Percentiles rank a stretch among this genome's conserved stretches.
phyloP scores from a whole-genome alignment of 1,140 invertebrate genomes.

The Heliothis virescens region DNA sequence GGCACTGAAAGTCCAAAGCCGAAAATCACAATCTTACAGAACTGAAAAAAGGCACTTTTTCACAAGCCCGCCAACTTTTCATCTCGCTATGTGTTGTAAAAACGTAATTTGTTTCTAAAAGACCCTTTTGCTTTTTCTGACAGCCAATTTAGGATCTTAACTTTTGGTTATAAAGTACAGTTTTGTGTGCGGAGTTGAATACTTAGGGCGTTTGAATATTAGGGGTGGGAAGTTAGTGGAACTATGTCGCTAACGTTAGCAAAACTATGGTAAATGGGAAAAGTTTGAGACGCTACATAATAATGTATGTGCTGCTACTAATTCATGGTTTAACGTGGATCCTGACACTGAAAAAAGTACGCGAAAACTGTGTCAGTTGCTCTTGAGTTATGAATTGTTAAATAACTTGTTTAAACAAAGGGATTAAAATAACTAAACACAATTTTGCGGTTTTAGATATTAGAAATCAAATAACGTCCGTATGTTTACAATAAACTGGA shows the following conservation, averaged over 20 bases:
- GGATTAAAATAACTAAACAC: neutral
- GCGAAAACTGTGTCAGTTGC: neutral
- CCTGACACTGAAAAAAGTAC: constrained; percentile 20
- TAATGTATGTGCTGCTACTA: constrained; percentile 46
- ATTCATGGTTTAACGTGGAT: constrained; percentile 42
- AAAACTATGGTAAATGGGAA: constrained; percentile 52
- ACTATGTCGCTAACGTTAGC: constrained; percentile 42
- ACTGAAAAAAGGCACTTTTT: constrained; percentile 36
- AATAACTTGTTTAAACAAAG: neutral
- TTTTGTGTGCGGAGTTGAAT: constrained; percentile 11
- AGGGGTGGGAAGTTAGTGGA: constrained; percentile 15
- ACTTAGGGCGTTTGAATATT: constrained; percentile 16
- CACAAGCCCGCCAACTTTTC: constrained; percentile 48
- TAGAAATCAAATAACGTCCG: too few species aligned
- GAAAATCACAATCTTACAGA: constrained; percentile 40
- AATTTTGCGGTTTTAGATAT: too few species aligned
- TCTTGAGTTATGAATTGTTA: neutral
- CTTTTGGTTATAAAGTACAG: constrained; percentile 7
- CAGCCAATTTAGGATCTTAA: constrained; percentile 22
- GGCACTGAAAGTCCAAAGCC: constrained; percentile 30
- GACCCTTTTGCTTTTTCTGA: constrained; percentile 11
- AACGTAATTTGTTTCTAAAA: constrained; percentile 48
- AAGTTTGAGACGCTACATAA: constrained; percentile 46
- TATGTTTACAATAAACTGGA: too few species aligned
- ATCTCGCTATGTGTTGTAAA: constrained; percentile 50